Evolutionary conservation across 2,113 vertebrate species (phyloP), one percentile per base, ranked within the genome.

Genomic region (Oryzias melastigma): DNA sequence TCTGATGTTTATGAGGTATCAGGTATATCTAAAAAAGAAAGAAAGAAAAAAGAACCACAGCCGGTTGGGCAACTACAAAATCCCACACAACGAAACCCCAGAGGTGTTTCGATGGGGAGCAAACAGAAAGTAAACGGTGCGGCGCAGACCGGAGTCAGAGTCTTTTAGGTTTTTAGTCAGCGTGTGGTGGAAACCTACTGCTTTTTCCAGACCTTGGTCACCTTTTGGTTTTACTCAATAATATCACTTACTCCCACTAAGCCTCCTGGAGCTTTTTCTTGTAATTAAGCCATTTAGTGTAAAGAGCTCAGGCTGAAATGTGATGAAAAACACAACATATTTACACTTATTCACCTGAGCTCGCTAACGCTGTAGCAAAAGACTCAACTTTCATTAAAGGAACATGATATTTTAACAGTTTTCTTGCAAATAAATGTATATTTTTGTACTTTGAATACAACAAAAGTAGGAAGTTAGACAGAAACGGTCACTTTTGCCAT

Each of bases 201-300:
- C 44, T 85, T 81, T 89, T 90, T 88, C 91, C 85, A 88, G 64
- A 81, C 74, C 71, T 81, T 44, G 77, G 67, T 84, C 79, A 83
- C 70, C 78, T 83, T 80, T 81, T 82, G 74, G 84, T 89, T 89
- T 87, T 83, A 87, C 76, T 84, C 88, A 82, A 76, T 72, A 64
- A 76, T 82, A 82, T 83, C 68, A 71, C 63, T 47, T 43, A 84
- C 87, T 77, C 87, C 84, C 71, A 87, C 84, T 73, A 40, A 41
- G 69, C 80, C 79, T 87, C 79, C 82, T 81, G 81, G 20, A 52
- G 72, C 78, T 46, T 70, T 75, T 92, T 92, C 91, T 91, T 91
- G 91, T 91, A 91, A 91, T 85, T 83, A 80, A 57, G 60, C 52
- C 73, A 65, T 90, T 92, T 92, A 88, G 65, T 75, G 83, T 89